A percentile compares a stretch with the other conserved stretches of the same genome.
phyloP scores from a whole-genome alignment of 1,140 invertebrate genomes.

The Uloborus diversus region DNA sequence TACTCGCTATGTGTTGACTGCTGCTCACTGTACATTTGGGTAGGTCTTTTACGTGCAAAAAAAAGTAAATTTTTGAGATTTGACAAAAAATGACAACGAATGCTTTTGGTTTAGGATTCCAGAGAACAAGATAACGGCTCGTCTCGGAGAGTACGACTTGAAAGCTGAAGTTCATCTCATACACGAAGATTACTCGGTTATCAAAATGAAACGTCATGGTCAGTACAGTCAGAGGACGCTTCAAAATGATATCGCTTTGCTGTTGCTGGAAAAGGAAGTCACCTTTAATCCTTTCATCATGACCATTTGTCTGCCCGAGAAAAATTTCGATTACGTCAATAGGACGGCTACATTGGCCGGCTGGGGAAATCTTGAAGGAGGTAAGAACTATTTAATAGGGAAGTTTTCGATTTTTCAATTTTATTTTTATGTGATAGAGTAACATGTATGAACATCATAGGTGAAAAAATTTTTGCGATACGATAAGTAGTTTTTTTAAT shows the following conservation, averaged over 20 bases:
- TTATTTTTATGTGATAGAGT: too few relatives aligned
- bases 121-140: slow-evolving; percentile 20
- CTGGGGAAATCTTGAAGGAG: slow-evolving; percentile 69
- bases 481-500: too few relatives aligned
- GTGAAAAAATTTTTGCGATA: too few relatives aligned
- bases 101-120: neutral
- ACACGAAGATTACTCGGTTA: slow-evolving; percentile 27
- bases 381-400: too few relatives aligned
- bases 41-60: too few relatives aligned
- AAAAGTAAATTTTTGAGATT: too few relatives aligned
- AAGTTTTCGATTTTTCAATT: too few relatives aligned
- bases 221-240: slow-evolving; percentile 60
- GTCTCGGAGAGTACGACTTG: slow-evolving; percentile 52
- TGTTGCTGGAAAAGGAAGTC: slow-evolving; percentile 60
- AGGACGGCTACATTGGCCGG: slow-evolving; percentile 66
- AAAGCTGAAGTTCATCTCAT: neutral
- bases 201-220: slow-evolving; percentile 37
- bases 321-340: slow-evolving; percentile 28
- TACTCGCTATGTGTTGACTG: slow-evolving; percentile 60
- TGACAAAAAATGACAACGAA: neutral
- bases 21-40: slow-evolving; percentile 59
- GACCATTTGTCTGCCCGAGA: slow-evolving; percentile 62
- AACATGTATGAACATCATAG: too few relatives aligned
- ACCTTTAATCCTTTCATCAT: slow-evolving; percentile 60
- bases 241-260: slow-evolving; percentile 63